Evolutionary conservation across 1,140 invertebrate species (phyloP).

Genomic region (Drosophila nannoptera): DNA sequence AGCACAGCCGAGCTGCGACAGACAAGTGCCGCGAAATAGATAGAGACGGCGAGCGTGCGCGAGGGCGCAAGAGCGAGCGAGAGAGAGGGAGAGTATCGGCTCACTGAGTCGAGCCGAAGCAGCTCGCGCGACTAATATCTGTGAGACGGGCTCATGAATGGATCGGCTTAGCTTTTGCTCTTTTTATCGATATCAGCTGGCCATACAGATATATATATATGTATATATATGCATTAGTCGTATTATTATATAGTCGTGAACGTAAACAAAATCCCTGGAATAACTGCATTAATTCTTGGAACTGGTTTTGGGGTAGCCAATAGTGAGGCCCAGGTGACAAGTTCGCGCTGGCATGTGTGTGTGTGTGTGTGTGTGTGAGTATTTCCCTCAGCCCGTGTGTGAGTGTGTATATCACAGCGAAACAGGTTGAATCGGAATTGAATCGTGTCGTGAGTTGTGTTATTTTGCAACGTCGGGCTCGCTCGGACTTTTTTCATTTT

Average conservation of each 20-base stretch:
- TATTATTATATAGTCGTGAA: conserved; percentile 24
- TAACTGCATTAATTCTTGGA: conserved; percentile 58
- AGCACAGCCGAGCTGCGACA: conserved; percentile 11
- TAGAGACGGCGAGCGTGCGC: conserved; percentile 1
- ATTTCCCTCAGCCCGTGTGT: too few species aligned
- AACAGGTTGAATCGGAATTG: conserved; percentile 68
- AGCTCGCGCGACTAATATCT: conserved; percentile 7
- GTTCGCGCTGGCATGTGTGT: too few species aligned
- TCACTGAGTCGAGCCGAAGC: conserved; percentile 25
- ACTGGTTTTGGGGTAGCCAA: conserved; percentile 52
- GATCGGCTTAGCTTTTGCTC: not conserved
- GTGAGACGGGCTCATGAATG: not conserved
- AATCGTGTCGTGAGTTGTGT: conserved; percentile 35
- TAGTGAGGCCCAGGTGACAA: conserved; percentile 18
- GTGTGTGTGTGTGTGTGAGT: too few species aligned
- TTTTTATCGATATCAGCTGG: conserved; percentile 45
- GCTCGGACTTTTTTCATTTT: conserved; percentile 22
- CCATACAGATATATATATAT: too few species aligned
- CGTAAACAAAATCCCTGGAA: conserved; percentile 62
- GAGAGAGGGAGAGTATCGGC: not conserved
- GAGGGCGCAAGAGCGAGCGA: not conserved
- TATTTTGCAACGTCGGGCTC: conserved; percentile 60
- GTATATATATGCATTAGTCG: not conserved
- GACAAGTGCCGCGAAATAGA: too few species aligned
- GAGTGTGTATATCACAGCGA: conserved; percentile 10